phyloP scores from a whole-genome alignment of 2,797 vertebrate genomes.

The Masticophis lateralis region DNA sequence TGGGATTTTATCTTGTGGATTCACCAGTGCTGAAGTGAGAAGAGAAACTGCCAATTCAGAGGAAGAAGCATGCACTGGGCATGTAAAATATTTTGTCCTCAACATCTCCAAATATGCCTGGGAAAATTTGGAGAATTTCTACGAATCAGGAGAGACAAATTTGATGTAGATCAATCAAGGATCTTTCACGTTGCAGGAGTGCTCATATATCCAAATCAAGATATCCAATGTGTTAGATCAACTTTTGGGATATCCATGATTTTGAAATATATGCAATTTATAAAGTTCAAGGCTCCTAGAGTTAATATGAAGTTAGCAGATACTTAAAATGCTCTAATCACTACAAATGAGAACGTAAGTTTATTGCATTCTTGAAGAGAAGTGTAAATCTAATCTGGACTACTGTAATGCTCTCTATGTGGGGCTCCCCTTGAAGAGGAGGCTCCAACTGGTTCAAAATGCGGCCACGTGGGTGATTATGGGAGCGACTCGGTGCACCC shows the following conservation, averaged over 20 bases:
- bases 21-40: neutral
- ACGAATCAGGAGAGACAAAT: neutral
- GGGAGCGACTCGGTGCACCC: no score
- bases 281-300: neutral
- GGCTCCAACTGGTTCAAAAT: no score
- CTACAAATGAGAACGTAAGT: neutral
- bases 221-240: neutral
- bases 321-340: neutral
- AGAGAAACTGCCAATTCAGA: neutral
- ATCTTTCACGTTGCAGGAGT: neutral
- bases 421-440: no score
- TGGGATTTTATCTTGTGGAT: neutral
- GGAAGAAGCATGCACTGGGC: neutral
- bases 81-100: neutral
- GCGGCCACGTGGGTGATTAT: no score
- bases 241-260: neutral
- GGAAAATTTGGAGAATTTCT: neutral
- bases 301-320: neutral
- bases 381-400: neutral
- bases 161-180: neutral
- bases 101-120: neutral
- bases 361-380: neutral
- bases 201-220: neutral
- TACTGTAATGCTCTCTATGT: no score
- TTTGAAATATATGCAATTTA: neutral